Evolutionary conservation across 2,113 vertebrate species (phyloP), one percentile per base, ranked within the genome.

Genomic region (Opisthocomus hoazin): DNA sequence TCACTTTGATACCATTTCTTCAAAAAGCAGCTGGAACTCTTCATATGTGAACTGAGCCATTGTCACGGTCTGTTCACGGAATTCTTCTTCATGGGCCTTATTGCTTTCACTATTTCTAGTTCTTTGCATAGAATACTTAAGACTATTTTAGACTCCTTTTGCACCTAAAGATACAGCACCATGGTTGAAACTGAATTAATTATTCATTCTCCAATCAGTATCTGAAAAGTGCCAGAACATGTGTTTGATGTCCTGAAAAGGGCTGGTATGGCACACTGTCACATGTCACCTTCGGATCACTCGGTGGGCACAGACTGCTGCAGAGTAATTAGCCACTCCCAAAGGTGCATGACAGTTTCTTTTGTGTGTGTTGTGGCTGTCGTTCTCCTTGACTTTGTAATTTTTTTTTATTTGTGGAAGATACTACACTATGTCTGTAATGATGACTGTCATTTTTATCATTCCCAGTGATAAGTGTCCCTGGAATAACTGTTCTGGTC

Each of bases 1-100:
- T 94, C 80, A 89, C 48, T 95, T 95, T 87, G 94, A 95, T 94
- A 89, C 30, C 51, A 32, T 71, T 92, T 95, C 65, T 84, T 91
- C 12, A 2, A 95, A 87, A 94, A 96, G 69, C 91, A 92, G 89
- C 87, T 95, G 84, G 69, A 96, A 92, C 77, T 64, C 90, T 74
- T 94, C 56, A 20, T 71, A 87, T 71, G 43, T 84, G 84, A 95
- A 91, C 81, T 23, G 43, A 89, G 43, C 73, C 48, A 56, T 58
- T 87, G 84, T 66, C 88, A 70, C 0, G 34, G 64, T 88, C 56
- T 87, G 29, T 50, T 84, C 46, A 78, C 56, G 43, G 80, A 92
- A 91, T 94, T 89, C 56, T 65, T 86, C 45, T 87, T 92, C 48
- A 20, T 34, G 32, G 12, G 61, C 53, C 48, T 79, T 88, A 79